Evolutionary conservation across 2,113 vertebrate species (phyloP), one percentile per base, ranked within the genome.

Genomic region (Hirundichthys speculiger): DNA sequence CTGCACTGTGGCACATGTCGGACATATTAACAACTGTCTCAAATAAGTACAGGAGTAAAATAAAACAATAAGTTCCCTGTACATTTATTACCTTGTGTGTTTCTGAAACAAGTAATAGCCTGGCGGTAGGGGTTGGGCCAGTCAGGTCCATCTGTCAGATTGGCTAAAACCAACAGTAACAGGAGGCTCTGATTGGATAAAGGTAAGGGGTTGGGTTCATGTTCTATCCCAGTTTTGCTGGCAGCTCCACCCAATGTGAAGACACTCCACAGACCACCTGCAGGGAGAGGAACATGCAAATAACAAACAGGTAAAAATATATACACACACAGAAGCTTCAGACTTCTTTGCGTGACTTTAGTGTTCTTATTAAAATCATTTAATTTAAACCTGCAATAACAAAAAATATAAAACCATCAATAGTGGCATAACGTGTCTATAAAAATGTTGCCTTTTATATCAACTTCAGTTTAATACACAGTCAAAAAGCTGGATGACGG

Each of bases 201-300:
- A 1, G 97, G 96, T 21, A 97, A 95, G 0, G 94, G 95, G 65
- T 94, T 88, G 24, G 94, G 94, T 15, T 97, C 96, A 64, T 95
- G 91, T 48, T 95, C 91, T 0, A 85, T 7, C 0, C 91, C 65
- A 0, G 91, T 48, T 80, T 93, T 97, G 85, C 93, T 95, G 65
- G 94, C 94, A 42, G 91, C 94, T 1, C 95, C 95, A 0, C 98
- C 98, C 13, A 99, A 87, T 0, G 97, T 98, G 84, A 99, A 96
- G 62, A 99, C 97, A 0, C 93, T 97, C 98, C 96, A 98, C 22
- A 99, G 91, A 11, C 97, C 97, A 89, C 95, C 98, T 99, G 70
- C 47, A 75, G 20, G 56, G 73, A 86, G 48, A 45, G 4, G 20
- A 6, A 75, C 11, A 73, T n/a, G n/a, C n/a, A n/a, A 34, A 34